These are phyloP conservation scores for Chaetodon auriga DNA, from an alignment of 2,113 vertebrate genomes.

Conservation along the genomic window DNA sequence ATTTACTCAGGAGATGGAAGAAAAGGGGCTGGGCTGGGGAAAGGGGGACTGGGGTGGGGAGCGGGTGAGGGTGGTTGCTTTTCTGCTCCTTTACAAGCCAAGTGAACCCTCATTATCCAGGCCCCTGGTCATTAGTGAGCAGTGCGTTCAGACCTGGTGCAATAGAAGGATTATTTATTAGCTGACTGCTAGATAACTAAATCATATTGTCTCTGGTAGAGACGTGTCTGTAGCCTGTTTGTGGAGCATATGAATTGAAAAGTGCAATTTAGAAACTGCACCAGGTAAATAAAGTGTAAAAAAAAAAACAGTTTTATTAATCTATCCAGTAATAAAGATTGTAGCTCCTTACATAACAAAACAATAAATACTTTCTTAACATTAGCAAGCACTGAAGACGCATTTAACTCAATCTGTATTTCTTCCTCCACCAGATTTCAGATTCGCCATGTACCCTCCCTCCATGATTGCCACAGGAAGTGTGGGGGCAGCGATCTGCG, in stretches of 20 bases:
- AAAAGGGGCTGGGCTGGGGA: constrained; percentile 76
- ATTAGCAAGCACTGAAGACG: background rate
- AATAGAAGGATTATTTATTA: constrained; percentile 77
- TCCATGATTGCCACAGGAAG: constrained; percentile 98
- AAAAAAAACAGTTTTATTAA: background rate
- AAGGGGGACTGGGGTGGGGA: constrained; percentile 55
- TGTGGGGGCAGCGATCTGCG: constrained; percentile 94
- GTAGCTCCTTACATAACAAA: background rate
- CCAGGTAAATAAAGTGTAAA: constrained; percentile 38
- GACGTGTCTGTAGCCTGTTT: constrained; percentile 14
- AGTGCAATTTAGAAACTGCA: constrained; percentile 39
- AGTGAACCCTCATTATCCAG: constrained; percentile 84
- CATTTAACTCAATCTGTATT: constrained; percentile 8
- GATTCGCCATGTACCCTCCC: constrained; percentile 95
- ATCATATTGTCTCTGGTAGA: constrained; percentile 59
- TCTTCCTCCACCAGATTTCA: constrained; percentile 88
- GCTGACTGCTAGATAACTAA: constrained; percentile 68
- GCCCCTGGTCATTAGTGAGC: constrained; percentile 81
- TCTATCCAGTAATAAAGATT: background rate
- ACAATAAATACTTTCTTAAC: background rate
- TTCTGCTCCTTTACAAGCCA: constrained; percentile 84
- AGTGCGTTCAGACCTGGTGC: constrained; percentile 63
- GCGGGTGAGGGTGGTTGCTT: constrained; percentile 75
- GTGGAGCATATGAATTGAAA: constrained; percentile 27
- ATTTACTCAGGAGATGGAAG: constrained; percentile 86